Conservation (phyloP, 2,113 vertebrate species). For the Coturnix japonica region DNA sequence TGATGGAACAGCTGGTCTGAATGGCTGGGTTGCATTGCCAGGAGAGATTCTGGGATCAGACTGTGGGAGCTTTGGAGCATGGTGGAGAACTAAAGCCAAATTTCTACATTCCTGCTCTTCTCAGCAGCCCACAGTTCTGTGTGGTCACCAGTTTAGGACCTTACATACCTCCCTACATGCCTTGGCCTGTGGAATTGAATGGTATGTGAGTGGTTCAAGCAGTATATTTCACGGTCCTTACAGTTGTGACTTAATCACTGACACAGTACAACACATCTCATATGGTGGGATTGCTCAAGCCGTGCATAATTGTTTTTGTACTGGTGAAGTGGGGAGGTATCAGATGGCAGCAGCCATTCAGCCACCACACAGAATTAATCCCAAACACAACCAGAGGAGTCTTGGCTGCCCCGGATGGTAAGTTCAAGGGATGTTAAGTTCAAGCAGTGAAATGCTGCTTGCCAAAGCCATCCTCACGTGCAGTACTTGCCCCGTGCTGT, state of each 20-base stretch:
- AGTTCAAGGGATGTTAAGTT: accelerated
- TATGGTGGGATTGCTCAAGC: neutral
- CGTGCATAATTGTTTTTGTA: neutral
- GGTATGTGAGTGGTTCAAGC: neutral
- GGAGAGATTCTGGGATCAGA: neutral
- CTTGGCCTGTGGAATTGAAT: neutral
- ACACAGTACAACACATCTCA: neutral
- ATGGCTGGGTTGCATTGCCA: neutral
- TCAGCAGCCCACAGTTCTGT: neutral
- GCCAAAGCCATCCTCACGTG: accelerated
- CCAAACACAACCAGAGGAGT: accelerated
- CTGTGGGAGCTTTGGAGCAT: accelerated
- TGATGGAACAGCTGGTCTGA: accelerated
- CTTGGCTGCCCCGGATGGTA: accelerated
- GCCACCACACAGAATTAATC: accelerated
- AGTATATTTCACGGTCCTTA: neutral
- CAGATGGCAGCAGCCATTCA: neutral
- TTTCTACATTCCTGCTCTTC: neutral
- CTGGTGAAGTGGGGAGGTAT: neutral
- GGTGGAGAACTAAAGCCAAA: neutral
- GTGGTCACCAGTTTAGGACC: accelerated
- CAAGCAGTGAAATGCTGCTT: accelerated
- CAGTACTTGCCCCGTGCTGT: neutral
- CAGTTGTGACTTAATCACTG: neutral
- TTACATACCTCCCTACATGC: neutral